Evolutionary conservation across 2,797 vertebrate species (phyloP).

Genomic region (Myotis daubentonii): DNA sequence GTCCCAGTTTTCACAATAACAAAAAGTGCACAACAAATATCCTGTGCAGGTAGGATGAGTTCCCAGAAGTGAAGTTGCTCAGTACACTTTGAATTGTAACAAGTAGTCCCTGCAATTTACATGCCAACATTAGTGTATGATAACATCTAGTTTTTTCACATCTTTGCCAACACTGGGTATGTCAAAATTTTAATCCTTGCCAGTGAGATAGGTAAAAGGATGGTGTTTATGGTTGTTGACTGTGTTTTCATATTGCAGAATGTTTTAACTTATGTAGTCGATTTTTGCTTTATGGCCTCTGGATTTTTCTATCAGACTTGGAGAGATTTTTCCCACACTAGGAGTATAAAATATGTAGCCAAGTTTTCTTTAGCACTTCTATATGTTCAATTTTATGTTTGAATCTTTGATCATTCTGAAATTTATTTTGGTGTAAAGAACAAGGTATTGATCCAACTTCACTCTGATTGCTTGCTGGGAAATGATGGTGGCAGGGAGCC

Average conservation of each 20-base stretch:
- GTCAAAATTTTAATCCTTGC: slow-evolving; percentile 41
- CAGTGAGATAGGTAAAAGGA: not conserved
- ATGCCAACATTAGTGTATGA: not conserved
- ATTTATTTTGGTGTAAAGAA: slow-evolving; percentile 30
- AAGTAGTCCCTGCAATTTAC: not conserved
- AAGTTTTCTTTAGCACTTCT: slow-evolving; percentile 36
- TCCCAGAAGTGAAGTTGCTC: slow-evolving; percentile 18
- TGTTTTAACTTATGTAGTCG: not conserved
- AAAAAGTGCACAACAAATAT: slow-evolving; percentile 15
- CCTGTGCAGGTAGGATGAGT: not conserved
- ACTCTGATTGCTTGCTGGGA: not conserved
- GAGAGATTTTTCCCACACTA: not conserved
- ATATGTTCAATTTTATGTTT: slow-evolving; percentile 30
- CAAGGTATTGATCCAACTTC: not conserved
- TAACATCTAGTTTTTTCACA: not conserved
- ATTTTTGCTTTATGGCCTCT: slow-evolving; percentile 7
- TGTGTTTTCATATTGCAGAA: not conserved
- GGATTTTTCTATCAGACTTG: slow-evolving; percentile 37
- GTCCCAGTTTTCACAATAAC: slow-evolving; percentile 1
- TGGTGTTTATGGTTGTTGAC: not conserved
- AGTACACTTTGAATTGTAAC: not conserved
- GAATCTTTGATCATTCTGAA: slow-evolving; percentile 44
- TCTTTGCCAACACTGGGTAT: not conserved
- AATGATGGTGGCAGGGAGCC: not conserved
- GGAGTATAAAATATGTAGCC: not conserved